A percentile compares a stretch with the other conserved stretches of the same genome.
phyloP scores from a whole-genome alignment of 2,888 invertebrate genomes.

The Tridacna crocea region DNA sequence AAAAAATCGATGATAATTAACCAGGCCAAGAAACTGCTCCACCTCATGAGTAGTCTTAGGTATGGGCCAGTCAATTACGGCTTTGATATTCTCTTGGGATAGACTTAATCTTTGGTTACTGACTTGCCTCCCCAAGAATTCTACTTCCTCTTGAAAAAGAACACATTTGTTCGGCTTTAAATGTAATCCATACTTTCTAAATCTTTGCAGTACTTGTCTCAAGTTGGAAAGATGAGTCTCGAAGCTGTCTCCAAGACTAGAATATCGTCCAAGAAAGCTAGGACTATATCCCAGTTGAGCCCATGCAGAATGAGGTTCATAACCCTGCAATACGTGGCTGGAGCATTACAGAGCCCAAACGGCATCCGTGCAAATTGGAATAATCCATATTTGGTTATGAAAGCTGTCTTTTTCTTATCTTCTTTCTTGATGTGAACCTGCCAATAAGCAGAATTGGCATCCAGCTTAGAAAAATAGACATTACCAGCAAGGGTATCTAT shows the following conservation, averaged over 20 bases:
- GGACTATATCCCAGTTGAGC: constrained; percentile 34
- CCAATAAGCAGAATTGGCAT: constrained; percentile 54
- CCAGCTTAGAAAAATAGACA: constrained; percentile 48
- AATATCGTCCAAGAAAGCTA: constrained; percentile 53
- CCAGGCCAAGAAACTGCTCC: constrained; percentile 55
- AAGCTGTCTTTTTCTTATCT: constrained; percentile 26
- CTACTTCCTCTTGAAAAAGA: constrained; percentile 41
- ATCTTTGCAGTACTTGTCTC: constrained; percentile 44
- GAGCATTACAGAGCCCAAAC: constrained; percentile 56
- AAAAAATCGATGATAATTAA: constrained; percentile 50
- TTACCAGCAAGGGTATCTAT: constrained; percentile 44
- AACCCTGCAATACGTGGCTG: too few species aligned
- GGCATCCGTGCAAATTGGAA: too few species aligned
- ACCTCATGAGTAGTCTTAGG: constrained; percentile 40
- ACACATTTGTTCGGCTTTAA: constrained; percentile 56
- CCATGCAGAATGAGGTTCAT: too few species aligned
- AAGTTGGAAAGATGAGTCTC: constrained; percentile 33
- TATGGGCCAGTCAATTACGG: constrained; percentile 32
- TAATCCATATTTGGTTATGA: too few species aligned
- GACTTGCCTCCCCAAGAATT: constrained; percentile 48
- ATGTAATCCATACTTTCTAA: constrained; percentile 44
- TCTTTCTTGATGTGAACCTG: too few species aligned
- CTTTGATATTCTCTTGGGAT: constrained; percentile 10
- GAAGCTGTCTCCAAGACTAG: constrained; percentile 29
- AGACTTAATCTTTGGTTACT: constrained; percentile 26